Evolutionary conservation across 2,113 vertebrate genomes (phyloP).

Genomic region (Romanogobio albipinnatus): DNA sequence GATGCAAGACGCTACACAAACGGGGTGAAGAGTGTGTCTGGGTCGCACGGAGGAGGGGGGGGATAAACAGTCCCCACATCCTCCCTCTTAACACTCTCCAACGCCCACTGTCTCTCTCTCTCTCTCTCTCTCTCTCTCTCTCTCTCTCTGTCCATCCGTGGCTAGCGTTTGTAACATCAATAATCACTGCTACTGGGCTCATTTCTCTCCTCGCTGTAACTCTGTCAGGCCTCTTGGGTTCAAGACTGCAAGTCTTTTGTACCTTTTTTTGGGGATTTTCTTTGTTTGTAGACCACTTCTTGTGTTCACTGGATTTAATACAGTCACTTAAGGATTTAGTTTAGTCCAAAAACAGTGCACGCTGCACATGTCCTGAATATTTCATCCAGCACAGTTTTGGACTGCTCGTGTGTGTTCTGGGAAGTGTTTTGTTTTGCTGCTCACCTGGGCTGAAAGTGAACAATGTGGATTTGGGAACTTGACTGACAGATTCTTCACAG

Average conservation of each 20-base stretch:
- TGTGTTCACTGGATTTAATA: neutral
- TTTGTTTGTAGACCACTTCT: neutral
- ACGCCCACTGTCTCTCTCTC: neutral
- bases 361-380: slow-evolving; percentile 35
- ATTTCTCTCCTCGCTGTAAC: slow-evolving; percentile 5
- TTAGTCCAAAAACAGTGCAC: neutral
- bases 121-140: slow-evolving; percentile 8
- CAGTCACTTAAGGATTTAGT: neutral
- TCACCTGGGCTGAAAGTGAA: neutral
- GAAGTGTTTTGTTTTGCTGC: neutral
- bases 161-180: slow-evolving; percentile 36
- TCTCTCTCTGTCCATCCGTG: slow-evolving; percentile 10
- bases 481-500: slow-evolving; percentile 24
- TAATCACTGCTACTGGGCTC: neutral
- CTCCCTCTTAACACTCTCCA: neutral
- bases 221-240: neutral
- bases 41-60: slow-evolving; percentile 38
- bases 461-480: slow-evolving; percentile 33
- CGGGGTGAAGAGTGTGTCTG: slow-evolving; percentile 10
- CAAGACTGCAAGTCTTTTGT: neutral
- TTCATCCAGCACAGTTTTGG: slow-evolving; percentile 6
- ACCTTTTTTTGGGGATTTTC: neutral
- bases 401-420: neutral
- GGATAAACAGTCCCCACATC: slow-evolving; percentile 16
- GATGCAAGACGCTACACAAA: neutral